phyloP scores from a whole-genome alignment of 2,113 vertebrate species.

The Prietella phreatophila region DNA sequence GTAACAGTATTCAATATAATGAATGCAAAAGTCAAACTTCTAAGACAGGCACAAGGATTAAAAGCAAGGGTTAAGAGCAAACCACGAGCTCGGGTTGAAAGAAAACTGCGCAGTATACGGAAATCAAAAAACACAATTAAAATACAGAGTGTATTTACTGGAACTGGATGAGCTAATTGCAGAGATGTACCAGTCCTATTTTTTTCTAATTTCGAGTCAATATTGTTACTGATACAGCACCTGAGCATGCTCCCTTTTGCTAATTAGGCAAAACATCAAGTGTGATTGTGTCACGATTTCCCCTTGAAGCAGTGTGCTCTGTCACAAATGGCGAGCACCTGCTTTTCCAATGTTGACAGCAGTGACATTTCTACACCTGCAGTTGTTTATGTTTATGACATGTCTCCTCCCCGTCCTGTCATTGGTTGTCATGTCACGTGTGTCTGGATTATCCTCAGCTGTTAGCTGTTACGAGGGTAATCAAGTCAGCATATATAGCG shows the following conservation, averaged over 20 bases:
- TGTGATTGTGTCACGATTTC: neutral
- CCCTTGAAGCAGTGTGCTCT: too few species aligned
- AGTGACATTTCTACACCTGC: too few species aligned
- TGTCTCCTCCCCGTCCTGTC: too few species aligned
- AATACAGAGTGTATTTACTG: neutral
- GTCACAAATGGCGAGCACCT: too few species aligned
- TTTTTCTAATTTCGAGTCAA: neutral
- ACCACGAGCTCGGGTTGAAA: neutral
- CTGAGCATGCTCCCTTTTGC: neutral
- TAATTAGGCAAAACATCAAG: neutral
- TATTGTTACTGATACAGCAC: neutral
- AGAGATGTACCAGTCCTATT: neutral
- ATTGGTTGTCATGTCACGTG: too few species aligned
- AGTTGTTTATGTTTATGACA: too few species aligned
- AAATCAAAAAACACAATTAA: neutral
- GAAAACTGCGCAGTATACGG: neutral
- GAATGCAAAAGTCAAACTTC: neutral
- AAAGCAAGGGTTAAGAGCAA: neutral
- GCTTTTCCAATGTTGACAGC: too few species aligned
- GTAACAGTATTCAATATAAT: constrained; percentile 7
- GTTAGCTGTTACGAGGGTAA: too few species aligned
- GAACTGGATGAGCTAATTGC: neutral
- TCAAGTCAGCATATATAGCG: too few species aligned
- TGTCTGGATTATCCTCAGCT: too few species aligned
- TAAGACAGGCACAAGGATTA: neutral